Evolutionary conservation across 2,113 vertebrate species (phyloP), one percentile per base, ranked within the genome.

Genomic region (Xenopus laevis): DNA sequence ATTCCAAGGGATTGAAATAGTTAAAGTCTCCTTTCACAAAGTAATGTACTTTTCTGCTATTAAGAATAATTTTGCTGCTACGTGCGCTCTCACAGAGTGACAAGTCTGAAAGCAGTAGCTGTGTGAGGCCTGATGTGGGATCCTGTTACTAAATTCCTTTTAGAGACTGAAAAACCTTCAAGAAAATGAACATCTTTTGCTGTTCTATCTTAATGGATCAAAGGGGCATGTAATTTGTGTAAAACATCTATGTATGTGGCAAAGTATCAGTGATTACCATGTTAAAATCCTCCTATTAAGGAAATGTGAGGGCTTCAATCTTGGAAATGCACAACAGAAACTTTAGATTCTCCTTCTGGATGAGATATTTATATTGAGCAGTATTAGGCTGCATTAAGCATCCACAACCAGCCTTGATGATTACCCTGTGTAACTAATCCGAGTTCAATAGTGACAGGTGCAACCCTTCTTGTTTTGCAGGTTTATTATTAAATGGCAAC

Each of bases 11-110:
- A 70, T 8, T 75, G 61, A 86, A 87, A 84, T 76, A 79, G 79
- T 86, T 87, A 87, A 88, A 81, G 53, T 20, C 81, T 30, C 65
- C 79, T 86, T 86, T 85, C 61, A 70, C 71, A 78, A 82, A 81
- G 68, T 78, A 84, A 82, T 79, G 57, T 79, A 67, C 55, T 52
- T 40, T 72, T 81, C 17, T 2, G 59, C 66, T 81, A 71, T 86
- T 82, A 83, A 21, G 11, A 77, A 68, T 78, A 77, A 85, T 86
- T 88, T 86, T 79, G 74, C 76, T 84, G 78, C 84, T 83, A 79
- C n/a, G 13, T 10, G 53, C 77, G 65, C 81, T 78, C 64, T 64
- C 7, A 58, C 76, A 71, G 57, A 81, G 82, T 53, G 71, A 82
- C 78, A 79, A 82, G 10, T 12, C 71, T 77, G 52, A 79, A 44